Percentiles rank a stretch among this genome's conserved stretches.
Conservation (phyloP, 2,888 invertebrate species). For the Carabus problematicus region DNA sequence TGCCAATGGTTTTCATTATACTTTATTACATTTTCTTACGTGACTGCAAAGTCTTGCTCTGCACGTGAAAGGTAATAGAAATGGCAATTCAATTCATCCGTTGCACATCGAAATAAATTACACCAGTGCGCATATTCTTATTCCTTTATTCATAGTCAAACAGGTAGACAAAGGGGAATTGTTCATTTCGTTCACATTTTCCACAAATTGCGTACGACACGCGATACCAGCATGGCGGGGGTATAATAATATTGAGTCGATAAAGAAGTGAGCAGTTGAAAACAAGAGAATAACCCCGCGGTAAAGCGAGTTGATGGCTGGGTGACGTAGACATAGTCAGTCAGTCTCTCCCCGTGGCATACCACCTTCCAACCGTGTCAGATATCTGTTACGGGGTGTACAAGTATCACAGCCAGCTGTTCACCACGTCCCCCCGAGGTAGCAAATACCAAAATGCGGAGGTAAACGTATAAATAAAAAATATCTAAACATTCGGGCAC, state of each 20-base stretch:
- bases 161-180: constrained; percentile 3
- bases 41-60: no score
- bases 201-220: constrained; percentile 5
- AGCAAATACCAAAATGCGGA: no score
- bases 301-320: background rate
- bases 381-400: no score
- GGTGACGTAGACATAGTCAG: background rate
- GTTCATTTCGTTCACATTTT: constrained; percentile 12
- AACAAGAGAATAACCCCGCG: constrained; percentile 3
- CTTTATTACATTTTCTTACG: no score
- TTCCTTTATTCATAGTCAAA: background rate
- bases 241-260: constrained; percentile 12
- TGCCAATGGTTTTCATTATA: no score
- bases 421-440: no score
- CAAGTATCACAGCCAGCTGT: no score
- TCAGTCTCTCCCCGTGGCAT: background rate
- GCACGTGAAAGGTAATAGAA: no score
- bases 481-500: no score
- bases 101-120: background rate
- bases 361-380: no score
- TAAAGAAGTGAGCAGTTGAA: constrained; percentile 1
- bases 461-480: no score
- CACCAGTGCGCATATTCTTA: background rate
- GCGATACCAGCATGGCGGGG: background rate
- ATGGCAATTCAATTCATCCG: background rate